Evolutionary conservation across 1,140 invertebrate species (phyloP).

Genomic region (Cydia strobilella): DNA sequence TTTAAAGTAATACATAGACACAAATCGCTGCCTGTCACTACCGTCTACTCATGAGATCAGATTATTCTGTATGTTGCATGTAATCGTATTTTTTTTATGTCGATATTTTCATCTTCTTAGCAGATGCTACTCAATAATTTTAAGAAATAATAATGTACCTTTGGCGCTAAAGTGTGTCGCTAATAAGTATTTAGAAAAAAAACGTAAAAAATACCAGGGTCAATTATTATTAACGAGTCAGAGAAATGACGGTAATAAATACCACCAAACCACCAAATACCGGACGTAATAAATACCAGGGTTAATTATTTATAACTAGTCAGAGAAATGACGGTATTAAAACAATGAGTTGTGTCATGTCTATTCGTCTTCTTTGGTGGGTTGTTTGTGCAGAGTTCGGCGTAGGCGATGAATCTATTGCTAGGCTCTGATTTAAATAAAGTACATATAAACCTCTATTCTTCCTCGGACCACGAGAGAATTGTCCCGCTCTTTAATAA

Average conservation of each 20-base stretch:
- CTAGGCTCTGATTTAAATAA: not conserved
- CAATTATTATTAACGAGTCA: not conserved
- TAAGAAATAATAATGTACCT: too few relatives aligned
- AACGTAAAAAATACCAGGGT: not conserved
- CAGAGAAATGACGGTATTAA: not conserved
- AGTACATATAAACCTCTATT: constrained; percentile 15
- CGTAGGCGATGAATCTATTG: not conserved
- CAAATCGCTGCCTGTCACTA: not conserved
- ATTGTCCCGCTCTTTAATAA: constrained; percentile 20
- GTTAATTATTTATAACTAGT: too few relatives aligned
- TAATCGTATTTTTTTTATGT: too few relatives aligned
- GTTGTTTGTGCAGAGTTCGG: not conserved
- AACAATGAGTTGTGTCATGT: constrained; percentile 1
- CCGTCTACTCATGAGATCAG: too few relatives aligned
- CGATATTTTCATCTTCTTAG: too few relatives aligned
- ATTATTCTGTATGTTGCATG: too few relatives aligned
- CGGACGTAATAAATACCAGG: not conserved
- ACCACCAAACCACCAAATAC: too few relatives aligned
- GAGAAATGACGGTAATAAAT: not conserved
- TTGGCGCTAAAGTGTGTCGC: too few relatives aligned
- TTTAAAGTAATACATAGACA: not conserved
- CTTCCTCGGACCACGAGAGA: constrained; percentile 5
- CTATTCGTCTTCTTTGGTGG: not conserved
- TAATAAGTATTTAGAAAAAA: too few relatives aligned
- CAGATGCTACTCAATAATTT: too few relatives aligned